Base-by-base conservation (phyloP, 2,888 invertebrate genomes). In the Diogma glabrata region DNA sequence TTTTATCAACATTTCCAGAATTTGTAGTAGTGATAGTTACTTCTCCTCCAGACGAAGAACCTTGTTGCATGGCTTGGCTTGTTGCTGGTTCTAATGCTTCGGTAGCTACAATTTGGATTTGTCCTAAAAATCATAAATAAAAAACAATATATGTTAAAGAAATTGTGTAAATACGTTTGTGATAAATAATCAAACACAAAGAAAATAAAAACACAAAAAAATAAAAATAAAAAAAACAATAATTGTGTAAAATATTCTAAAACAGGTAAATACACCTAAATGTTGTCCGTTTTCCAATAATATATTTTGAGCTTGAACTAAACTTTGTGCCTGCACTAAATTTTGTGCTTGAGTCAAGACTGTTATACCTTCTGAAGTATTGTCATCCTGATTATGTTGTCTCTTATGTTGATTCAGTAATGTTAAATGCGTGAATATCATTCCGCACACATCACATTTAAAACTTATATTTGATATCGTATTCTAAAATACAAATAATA, bases 331-430 rank as follows among this genome's bases (percentile, higher is more conserved):
- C 55, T 68, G 69, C 38, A 69, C 66, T 28, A 67, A 57, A 52
- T 60, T 62, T 54, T 65, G 64, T 1, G 67, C 65, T 56, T 68
- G 72, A 1, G 77, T 72, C 19, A 79, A 78, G 22, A 79, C 78
- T 12, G 77, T 73, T 55, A 79, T 78, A 49, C 75, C 61, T 26
- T 60, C 59, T 14, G 57, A 60, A 56, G 67, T 75, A 54, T 74
- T 70, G 67, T 75, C 76, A 12, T 69, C 68, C 59, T 78, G 78
- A 53, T 81, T 79, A 64, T 87, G 87, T 62, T 85, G 82, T 58
- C 87, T 78, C 71, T 89, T 90, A 67, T 89, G 89, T 62, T 89
- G 87, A 70, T 87, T 88, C n/a, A 89, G 71, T 52, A 88, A 67
- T 46, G 85, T 80, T 56, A 88, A 75, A 64, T 89, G 88, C 1